phyloP scores from a whole-genome alignment of 2,888 invertebrate genomes.

The Lycaena phlaeas region DNA sequence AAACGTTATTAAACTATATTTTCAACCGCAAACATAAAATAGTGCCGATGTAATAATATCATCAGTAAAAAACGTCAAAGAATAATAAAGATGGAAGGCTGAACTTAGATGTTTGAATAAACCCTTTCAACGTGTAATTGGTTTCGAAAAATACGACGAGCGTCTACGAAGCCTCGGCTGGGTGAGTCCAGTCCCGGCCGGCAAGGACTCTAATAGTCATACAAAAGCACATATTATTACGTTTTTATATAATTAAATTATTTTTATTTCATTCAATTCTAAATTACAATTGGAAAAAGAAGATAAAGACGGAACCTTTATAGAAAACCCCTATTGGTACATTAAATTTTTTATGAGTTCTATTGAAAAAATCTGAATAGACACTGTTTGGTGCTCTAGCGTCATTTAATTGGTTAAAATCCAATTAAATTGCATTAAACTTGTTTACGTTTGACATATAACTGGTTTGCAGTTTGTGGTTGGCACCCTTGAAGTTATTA shows the following conservation, averaged over 20 bases:
- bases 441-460: conserved; percentile 23
- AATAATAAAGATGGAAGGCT: too few relatives aligned
- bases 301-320: too few relatives aligned
- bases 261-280: conserved; percentile 7
- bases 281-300: conserved; percentile 1
- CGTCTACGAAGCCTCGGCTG: conserved; percentile 23
- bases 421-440: conserved; percentile 14
- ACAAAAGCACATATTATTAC: conserved; percentile 30
- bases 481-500: conserved; percentile 47
- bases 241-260: conserved; percentile 21
- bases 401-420: too few relatives aligned
- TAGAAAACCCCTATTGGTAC: too few relatives aligned
- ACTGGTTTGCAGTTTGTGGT: conserved; percentile 43
- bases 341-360: too few relatives aligned
- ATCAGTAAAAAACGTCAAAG: too few relatives aligned
- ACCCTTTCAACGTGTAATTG: conserved; percentile 56
- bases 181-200: neutral
- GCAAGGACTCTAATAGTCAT: conserved; percentile 32
- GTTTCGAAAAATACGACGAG: conserved; percentile 47
- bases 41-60: too few relatives aligned
- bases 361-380: too few relatives aligned
- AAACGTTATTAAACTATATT: too few relatives aligned
- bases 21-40: too few relatives aligned
- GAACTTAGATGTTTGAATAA: conserved; percentile 45
- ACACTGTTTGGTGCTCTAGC: too few relatives aligned